These are phyloP conservation scores for Panthera leo DNA, from an alignment of 2,113 vertebrate species.

Conservation along the genomic window DNA sequence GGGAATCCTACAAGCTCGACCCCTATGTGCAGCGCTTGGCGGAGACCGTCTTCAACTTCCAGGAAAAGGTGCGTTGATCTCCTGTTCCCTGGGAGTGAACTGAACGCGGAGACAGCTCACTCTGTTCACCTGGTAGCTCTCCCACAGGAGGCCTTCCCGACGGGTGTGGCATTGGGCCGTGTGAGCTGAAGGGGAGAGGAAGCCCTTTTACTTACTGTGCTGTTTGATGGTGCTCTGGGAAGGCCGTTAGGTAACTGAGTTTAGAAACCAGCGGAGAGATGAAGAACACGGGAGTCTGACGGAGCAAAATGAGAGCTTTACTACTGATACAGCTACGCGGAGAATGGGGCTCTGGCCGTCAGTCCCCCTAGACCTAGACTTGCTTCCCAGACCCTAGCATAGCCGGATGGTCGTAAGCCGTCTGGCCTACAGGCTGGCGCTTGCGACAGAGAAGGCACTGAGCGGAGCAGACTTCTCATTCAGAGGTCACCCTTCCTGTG, in stretches of 20 bases:
- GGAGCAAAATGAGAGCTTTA: accelerated
- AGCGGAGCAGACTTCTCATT: accelerated
- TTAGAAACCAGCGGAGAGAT: neutral
- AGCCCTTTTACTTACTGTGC: accelerated
- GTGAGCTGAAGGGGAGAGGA: neutral
- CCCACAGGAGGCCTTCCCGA: accelerated
- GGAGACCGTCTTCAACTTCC: slow-evolving; percentile 99
- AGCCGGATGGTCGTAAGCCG: accelerated
- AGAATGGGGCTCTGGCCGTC: accelerated
- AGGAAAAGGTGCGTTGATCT: slow-evolving; percentile 92
- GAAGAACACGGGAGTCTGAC: accelerated
- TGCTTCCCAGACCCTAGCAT: neutral
- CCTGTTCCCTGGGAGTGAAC: accelerated
- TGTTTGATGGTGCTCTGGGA: neutral
- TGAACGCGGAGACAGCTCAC: accelerated
- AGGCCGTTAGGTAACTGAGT: accelerated
- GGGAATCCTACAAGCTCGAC: slow-evolving; percentile 99
- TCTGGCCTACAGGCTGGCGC: too few relatives aligned
- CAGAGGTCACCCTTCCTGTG: accelerated
- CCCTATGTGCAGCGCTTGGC: slow-evolving; percentile 97
- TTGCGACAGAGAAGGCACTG: accelerated
- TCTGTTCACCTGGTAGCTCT: accelerated
- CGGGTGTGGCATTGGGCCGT: accelerated
- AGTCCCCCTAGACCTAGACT: accelerated
- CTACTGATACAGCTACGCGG: accelerated